Evolutionary conservation across 1,140 invertebrate species (phyloP).

Genomic region (Pogonomyrmex barbatus): DNA sequence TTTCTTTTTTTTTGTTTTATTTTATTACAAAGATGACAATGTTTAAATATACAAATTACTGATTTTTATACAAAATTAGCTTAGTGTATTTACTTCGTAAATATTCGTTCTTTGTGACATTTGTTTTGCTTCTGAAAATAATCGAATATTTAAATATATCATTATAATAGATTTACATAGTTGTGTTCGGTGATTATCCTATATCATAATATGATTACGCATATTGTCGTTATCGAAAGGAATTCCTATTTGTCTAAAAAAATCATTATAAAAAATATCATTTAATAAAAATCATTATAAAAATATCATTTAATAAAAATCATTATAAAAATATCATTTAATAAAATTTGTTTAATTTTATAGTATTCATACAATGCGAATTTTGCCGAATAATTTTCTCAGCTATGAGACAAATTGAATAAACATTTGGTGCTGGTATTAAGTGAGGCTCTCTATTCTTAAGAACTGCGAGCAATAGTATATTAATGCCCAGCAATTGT

Average conservation of each 20-base stretch:
- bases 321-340: not conserved
- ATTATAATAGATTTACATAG: not conserved
- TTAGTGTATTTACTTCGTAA: not conserved
- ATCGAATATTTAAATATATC: not conserved
- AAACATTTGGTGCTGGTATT: not conserved
- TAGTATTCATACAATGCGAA: not conserved
- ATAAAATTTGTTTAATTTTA: too few relatives aligned
- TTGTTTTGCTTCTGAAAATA: too few relatives aligned
- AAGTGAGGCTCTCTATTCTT: not conserved
- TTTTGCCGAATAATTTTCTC: not conserved
- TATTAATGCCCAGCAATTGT: not conserved
- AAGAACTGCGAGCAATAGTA: not conserved
- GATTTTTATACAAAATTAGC: not conserved
- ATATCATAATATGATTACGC: conserved; percentile 9
- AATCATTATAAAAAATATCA: too few relatives aligned
- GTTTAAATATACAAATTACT: not conserved
- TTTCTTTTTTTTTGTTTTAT: not conserved
- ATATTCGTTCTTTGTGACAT: too few relatives aligned
- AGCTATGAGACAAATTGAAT: conserved; percentile 1
- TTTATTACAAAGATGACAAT: not conserved
- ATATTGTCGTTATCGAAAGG: not conserved
- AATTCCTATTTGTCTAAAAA: not conserved
- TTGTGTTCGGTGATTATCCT: not conserved
- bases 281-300: too few relatives aligned
- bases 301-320: not conserved